Conservation (phyloP, 2,797 vertebrate species). For the Premnoplex brunnescens region DNA sequence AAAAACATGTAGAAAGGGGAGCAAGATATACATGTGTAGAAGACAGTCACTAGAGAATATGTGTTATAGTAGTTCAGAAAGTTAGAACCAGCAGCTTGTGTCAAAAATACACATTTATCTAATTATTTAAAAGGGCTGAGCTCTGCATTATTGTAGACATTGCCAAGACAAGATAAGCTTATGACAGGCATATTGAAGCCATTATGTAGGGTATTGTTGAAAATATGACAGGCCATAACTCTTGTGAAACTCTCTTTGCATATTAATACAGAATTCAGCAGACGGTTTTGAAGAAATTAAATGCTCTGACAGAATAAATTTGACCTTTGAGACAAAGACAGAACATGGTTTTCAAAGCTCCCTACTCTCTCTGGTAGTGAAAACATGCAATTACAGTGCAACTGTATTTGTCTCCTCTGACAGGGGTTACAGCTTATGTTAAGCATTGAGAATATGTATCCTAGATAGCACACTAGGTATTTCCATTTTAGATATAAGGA, state of each 20-base stretch:
- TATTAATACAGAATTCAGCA: slow-evolving; percentile 43
- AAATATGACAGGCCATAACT: slow-evolving; percentile 63
- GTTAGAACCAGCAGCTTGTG: not conserved
- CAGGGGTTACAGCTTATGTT: not conserved
- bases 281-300: slow-evolving; percentile 53
- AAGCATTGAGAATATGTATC: not conserved
- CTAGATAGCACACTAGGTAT: not conserved
- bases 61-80: not conserved
- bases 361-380: not conserved
- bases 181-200: slow-evolving; percentile 51
- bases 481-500: not conserved
- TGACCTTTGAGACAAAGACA: slow-evolving; percentile 29
- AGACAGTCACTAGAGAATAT: not conserved
- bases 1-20: not conserved
- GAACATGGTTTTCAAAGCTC: slow-evolving; percentile 1
- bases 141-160: slow-evolving; percentile 16
- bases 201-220: slow-evolving; percentile 52
- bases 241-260: slow-evolving; percentile 30
- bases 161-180: slow-evolving; percentile 46
- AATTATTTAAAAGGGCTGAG: slow-evolving; percentile 53
- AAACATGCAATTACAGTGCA: not conserved
- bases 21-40: not conserved
- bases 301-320: slow-evolving; percentile 52
- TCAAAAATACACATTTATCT: slow-evolving; percentile 48
- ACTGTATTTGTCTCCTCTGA: slow-evolving; percentile 3